These are phyloP conservation scores for Patella ulyssiponensis DNA, from an alignment of 2,888 invertebrate genomes.

Conservation along the genomic window DNA sequence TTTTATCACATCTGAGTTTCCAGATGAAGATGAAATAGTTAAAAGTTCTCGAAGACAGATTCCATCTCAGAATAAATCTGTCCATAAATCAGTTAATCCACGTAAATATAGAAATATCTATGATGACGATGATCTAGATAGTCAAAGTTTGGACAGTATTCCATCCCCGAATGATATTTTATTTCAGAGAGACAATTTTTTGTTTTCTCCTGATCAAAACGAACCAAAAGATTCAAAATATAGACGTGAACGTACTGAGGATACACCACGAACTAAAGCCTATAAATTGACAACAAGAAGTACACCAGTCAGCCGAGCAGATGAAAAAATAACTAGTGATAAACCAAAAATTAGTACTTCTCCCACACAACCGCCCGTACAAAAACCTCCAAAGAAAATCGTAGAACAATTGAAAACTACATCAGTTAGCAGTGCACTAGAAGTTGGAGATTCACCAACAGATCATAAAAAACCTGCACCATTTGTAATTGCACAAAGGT, in stretches of 20 bases:
- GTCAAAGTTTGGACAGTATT: background rate
- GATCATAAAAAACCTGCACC: background rate
- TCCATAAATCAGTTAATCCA: background rate
- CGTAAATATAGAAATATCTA: background rate
- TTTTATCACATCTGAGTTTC: background rate
- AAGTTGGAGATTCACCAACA: background rate
- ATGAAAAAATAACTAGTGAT: conserved; percentile 7
- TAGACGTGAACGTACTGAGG: background rate
- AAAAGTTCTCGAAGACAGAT: too few species aligned
- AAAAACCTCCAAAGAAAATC: background rate
- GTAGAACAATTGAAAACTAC: background rate
- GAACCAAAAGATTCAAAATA: background rate
- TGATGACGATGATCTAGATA: background rate
- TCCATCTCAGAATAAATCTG: background rate
- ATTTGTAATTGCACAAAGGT: background rate
- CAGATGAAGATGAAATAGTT: background rate
- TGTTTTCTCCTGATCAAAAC: background rate
- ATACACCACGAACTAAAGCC: background rate
- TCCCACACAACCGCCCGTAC: background rate
- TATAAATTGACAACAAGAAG: conserved; percentile 1
- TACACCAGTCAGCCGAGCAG: background rate
- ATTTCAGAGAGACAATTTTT: background rate
- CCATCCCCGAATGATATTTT: background rate
- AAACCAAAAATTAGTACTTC: background rate
- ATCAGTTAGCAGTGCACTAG: background rate